phyloP scores from a whole-genome alignment of 2,113 vertebrate genomes.

The Agapornis roseicollis region DNA sequence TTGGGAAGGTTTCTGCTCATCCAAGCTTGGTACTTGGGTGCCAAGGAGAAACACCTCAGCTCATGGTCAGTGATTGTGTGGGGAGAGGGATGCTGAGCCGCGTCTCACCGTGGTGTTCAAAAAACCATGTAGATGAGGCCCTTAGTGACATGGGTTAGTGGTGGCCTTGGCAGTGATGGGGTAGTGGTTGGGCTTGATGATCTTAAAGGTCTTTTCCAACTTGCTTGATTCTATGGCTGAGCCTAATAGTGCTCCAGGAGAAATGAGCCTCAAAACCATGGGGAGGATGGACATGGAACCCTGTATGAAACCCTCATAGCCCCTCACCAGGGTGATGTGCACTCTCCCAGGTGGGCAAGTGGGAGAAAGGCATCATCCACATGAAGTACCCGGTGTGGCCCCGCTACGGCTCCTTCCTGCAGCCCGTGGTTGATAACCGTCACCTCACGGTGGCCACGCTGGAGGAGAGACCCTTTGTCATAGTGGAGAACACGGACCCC shows the following conservation, averaged over 20 bases:
- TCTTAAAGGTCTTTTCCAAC: neutral
- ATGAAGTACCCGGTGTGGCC: constrained; percentile 98
- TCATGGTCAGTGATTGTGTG: accelerated
- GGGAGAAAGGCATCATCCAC: constrained; percentile 88
- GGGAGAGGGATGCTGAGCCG: neutral
- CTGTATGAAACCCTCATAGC: accelerated
- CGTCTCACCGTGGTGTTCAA: neutral
- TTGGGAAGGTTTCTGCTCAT: neutral
- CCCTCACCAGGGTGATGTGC: accelerated
- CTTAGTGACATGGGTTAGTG: neutral
- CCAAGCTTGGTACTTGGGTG: too few relatives aligned
- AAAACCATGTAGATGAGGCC: neutral
- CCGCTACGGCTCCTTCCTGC: constrained; percentile 88
- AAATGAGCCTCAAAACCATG: accelerated
- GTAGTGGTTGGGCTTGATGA: neutral
- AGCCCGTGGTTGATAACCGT: constrained; percentile 89
- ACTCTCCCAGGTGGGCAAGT: constrained; percentile 87
- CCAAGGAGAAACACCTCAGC: neutral
- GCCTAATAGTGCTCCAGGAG: neutral
- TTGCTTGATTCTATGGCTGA: neutral
- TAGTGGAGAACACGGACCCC: constrained; percentile 92
- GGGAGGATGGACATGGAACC: neutral
- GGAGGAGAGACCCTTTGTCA: constrained; percentile 96
- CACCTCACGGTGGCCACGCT: constrained; percentile 95
- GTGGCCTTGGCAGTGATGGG: neutral